Conservation (phyloP, 2,888 invertebrate species). For the Cataglyphis altisquamis region DNA sequence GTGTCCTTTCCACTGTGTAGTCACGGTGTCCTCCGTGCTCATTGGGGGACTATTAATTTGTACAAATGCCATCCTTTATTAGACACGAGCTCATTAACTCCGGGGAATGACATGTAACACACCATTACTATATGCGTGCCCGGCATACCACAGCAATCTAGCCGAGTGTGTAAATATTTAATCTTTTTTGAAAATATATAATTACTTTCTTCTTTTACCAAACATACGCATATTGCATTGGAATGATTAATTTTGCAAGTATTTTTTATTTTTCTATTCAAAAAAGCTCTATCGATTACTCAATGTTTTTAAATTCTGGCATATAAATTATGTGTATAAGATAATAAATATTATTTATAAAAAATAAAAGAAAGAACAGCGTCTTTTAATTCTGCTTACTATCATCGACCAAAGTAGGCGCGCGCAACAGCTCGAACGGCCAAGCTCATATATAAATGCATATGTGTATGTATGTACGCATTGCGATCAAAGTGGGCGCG, state of each 20-base stretch:
- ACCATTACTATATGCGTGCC: slow-evolving; percentile 39
- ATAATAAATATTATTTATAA: not conserved
- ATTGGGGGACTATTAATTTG: slow-evolving; percentile 76
- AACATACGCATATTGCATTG: not conserved
- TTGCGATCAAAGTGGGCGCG: slow-evolving; percentile 64
- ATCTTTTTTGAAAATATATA: slow-evolving; percentile 16
- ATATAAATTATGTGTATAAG: not conserved
- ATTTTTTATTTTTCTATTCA: not conserved
- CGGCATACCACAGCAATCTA: slow-evolving; percentile 3
- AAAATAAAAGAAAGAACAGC: not conserved
- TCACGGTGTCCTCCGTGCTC: slow-evolving; percentile 61
- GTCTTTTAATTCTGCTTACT: not conserved
- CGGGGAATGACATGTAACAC: slow-evolving; percentile 29
- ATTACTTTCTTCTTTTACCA: not conserved
- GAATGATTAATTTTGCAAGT: not conserved
- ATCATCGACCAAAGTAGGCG: not conserved
- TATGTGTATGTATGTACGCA: not conserved
- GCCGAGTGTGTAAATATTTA: not conserved
- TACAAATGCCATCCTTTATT: slow-evolving; percentile 77
- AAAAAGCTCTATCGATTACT: not conserved
- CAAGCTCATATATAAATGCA: not conserved
- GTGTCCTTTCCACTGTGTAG: slow-evolving; percentile 65
- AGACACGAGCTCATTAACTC: slow-evolving; percentile 60
- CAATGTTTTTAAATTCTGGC: not conserved
- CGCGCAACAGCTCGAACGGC: not conserved